Base-by-base conservation (phyloP, 2,113 vertebrate species). In the Calidris pygmaea region DNA sequence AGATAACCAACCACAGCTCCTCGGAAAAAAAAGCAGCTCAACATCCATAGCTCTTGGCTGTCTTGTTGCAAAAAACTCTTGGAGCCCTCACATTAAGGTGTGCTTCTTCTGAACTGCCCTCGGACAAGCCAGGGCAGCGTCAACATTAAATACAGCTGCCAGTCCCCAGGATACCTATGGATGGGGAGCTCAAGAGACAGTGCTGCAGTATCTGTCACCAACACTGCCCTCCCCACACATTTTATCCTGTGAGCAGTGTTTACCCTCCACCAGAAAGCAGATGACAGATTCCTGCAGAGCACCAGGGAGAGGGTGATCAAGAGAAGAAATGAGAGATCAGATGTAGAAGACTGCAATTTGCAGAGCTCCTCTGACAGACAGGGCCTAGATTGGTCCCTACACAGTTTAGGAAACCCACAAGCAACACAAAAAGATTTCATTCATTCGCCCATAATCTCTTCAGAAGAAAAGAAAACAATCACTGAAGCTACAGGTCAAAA, bases 181-280 rank as follows among this genome's bases (percentile, higher is more conserved):
- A 32, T 0, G 2, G 29, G 23, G 22, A 27, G 29, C 58, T 47
- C n/a, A 16, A 60, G 62, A 35, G 7, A 50, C 1, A 1, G 37
- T 47, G 48, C 53, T 53, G 56, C 56, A 45, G 35, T 6, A 16
- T 43, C 74, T 67, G 48, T 11, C 62, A 68, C 37, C 55, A 35
- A 7, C 2, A 39, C 50, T 32, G 67, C n/a, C 24, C 56, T 35
- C 48, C 37, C 35, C 2, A 3, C 41, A 12, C 19, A 15, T 34
- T 34, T 13, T 50, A 27, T n/a, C 84, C 71, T 37, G 48, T 1
- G 1, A 70, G 35, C 27, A 45, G 22, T 4, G 12, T 72, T 47
- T 11, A 47, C 34, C 9, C 73, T 41, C 45, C 39, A 50, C 39
- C 9, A 14, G 21, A 37, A 63, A 83, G 43, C 50, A 59, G 63